Evolutionary conservation across 2,797 vertebrate species (phyloP).

Genomic region (Dendrocincla tyrannina): DNA sequence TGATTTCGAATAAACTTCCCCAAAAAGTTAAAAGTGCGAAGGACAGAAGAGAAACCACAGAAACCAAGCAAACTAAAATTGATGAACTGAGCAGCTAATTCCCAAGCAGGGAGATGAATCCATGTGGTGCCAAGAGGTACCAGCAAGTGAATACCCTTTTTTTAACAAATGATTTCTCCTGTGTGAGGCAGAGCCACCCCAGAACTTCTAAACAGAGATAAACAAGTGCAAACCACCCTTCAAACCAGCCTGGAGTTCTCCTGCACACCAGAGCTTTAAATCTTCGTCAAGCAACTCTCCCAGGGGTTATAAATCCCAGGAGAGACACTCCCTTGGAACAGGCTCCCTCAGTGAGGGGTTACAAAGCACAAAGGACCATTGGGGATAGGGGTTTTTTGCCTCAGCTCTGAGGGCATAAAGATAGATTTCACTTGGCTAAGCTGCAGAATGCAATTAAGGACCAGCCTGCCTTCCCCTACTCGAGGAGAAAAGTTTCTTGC

Average conservation of each 20-base stretch:
- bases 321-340: not conserved
- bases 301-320: not conserved
- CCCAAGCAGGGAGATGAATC: not conserved
- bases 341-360: not conserved
- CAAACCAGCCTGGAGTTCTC: not conserved
- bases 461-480: not conserved
- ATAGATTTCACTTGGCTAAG: constrained; percentile 37
- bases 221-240: not conserved
- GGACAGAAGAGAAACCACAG: not conserved
- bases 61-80: not conserved
- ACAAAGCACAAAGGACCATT: not conserved
- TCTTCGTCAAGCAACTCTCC: not conserved
- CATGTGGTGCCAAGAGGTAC: not conserved
- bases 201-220: not conserved
- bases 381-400: not conserved
- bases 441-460: constrained; percentile 10
- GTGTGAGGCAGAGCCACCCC: not conserved
- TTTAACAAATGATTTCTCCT: not conserved
- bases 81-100: not conserved
- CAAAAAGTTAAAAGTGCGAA: not conserved
- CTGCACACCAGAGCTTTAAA: not conserved
- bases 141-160: not conserved
- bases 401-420: not conserved
- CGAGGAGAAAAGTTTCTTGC: not conserved
- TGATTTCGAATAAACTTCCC: not conserved